These are phyloP conservation scores for Sipunculus nudus DNA, from an alignment of 2,888 invertebrate genomes.

Conservation along the genomic window DNA sequence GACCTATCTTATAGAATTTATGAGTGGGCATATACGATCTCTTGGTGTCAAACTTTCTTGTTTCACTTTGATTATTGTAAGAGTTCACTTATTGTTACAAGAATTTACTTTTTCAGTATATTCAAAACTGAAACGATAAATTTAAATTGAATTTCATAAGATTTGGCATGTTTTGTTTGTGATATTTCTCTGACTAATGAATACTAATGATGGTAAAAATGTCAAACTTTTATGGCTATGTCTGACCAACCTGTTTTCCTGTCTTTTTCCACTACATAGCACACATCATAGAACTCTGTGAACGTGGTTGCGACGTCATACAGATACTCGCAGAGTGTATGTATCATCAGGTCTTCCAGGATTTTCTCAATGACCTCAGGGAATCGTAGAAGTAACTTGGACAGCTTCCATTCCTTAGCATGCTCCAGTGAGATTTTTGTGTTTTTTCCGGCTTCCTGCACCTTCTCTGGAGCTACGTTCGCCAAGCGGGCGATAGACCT, in stretches of 20 bases:
- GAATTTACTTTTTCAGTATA: too few species aligned
- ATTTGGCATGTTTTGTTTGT: too few species aligned
- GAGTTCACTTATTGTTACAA: too few species aligned
- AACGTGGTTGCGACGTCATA: slow-evolving; percentile 94
- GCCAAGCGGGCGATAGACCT: slow-evolving; percentile 69
- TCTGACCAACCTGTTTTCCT: slow-evolving; percentile 70
- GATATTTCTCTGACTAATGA: too few species aligned
- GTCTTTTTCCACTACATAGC: slow-evolving; percentile 97
- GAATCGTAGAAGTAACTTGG: slow-evolving; percentile 84
- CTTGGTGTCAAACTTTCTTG: too few species aligned
- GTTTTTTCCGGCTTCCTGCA: slow-evolving; percentile 73
- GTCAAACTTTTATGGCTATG: too few species aligned
- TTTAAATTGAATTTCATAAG: too few species aligned
- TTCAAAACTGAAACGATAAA: too few species aligned
- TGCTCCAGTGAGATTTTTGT: slow-evolving; percentile 81
- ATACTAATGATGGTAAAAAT: too few species aligned
- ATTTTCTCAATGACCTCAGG: slow-evolving; percentile 74
- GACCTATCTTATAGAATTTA: too few species aligned
- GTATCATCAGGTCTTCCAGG: slow-evolving; percentile 82
- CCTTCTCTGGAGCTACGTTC: slow-evolving; percentile 66
- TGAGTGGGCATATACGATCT: too few species aligned
- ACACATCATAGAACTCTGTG: slow-evolving; percentile 96
- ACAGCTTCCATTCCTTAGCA: slow-evolving; percentile 93
- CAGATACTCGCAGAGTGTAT: slow-evolving; percentile 92
- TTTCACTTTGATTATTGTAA: too few species aligned